A percentile compares a stretch with the other conserved stretches of the same genome.
Conservation (phyloP, 1,140 invertebrate genomes). For the Dreissena rostriformis region DNA sequence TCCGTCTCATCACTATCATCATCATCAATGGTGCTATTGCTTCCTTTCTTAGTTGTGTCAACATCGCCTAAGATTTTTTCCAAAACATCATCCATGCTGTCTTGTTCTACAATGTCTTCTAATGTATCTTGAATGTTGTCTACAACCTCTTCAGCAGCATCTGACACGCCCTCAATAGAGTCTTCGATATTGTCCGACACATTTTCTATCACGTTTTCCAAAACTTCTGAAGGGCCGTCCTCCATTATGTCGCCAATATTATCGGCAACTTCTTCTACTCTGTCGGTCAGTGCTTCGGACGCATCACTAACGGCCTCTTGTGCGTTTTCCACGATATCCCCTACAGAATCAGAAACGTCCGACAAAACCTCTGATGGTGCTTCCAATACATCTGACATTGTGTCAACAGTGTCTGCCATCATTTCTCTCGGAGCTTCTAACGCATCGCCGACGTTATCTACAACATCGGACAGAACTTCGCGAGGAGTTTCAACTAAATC, state of each 20-base stretch:
- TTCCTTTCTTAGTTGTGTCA: neutral
- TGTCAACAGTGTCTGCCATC: neutral
- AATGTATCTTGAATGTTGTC: slow-evolving; percentile 7
- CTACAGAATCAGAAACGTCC: slow-evolving; percentile 6
- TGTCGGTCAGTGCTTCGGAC: neutral
- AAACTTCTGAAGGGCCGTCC: neutral
- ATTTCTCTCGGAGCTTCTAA: neutral
- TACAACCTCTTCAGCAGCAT: slow-evolving; percentile 17
- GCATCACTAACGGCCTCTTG: neutral
- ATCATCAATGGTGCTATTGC: neutral
- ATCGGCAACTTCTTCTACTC: slow-evolving; percentile 5
- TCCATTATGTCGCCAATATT: slow-evolving; percentile 17
- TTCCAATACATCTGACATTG: slow-evolving; percentile 8
- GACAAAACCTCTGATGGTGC: slow-evolving; percentile 4
- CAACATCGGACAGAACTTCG: neutral
- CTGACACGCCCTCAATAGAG: neutral
- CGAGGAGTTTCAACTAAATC: neutral
- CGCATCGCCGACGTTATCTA: neutral
- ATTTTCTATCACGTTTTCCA: slow-evolving; percentile 13
- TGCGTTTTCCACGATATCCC: neutral
- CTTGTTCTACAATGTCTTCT: slow-evolving; percentile 13
- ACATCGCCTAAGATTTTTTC: neutral
- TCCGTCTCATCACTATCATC: neutral
- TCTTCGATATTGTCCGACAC: slow-evolving; percentile 27
- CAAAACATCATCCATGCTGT: slow-evolving; percentile 6